Percentiles rank a stretch among this genome's conserved stretches.
Evolutionary conservation across 2,797 vertebrate species (phyloP).

Genomic region (Antrozous pallidus): DNA sequence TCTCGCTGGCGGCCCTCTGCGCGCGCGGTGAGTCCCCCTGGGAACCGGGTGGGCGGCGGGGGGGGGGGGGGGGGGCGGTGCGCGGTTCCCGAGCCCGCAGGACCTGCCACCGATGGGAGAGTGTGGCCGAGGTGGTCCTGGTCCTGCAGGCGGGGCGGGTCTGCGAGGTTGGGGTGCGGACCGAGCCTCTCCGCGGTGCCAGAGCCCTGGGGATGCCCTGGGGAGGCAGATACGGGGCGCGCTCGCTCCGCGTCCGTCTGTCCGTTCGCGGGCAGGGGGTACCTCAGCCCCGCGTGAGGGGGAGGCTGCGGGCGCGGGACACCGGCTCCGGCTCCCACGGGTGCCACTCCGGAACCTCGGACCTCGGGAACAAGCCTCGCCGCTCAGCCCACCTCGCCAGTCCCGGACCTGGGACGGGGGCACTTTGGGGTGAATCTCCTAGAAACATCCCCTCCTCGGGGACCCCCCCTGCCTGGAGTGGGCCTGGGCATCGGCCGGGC

Average conservation of each 20-base stretch:
- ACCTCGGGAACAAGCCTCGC: background rate
- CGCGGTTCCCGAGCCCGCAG: background rate
- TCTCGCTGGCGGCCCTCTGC: slow-evolving; percentile 33
- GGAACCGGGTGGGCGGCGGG: background rate
- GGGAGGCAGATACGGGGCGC: background rate
- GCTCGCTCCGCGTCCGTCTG: background rate
- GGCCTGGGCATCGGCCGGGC: background rate
- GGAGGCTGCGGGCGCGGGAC: background rate
- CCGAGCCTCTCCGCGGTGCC: background rate
- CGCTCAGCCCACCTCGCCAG: background rate
- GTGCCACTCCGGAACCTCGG: too few relatives aligned
- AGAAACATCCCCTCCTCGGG: background rate
- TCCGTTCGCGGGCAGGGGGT: too few relatives aligned
- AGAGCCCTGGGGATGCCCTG: background rate
- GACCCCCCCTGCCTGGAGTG: background rate
- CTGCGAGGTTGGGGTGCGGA: background rate
- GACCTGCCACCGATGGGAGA: background rate
- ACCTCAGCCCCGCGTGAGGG: background rate
- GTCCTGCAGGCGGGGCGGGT: background rate
- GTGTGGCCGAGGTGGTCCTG: background rate
- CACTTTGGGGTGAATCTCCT: background rate
- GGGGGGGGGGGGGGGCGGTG: background rate
- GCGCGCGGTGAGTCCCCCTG: slow-evolving; percentile 58
- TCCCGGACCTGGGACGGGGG: background rate
- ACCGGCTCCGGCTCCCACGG: background rate